Evolutionary conservation across 2,113 vertebrate genomes (phyloP).

Genomic region (Bucco capensis): DNA sequence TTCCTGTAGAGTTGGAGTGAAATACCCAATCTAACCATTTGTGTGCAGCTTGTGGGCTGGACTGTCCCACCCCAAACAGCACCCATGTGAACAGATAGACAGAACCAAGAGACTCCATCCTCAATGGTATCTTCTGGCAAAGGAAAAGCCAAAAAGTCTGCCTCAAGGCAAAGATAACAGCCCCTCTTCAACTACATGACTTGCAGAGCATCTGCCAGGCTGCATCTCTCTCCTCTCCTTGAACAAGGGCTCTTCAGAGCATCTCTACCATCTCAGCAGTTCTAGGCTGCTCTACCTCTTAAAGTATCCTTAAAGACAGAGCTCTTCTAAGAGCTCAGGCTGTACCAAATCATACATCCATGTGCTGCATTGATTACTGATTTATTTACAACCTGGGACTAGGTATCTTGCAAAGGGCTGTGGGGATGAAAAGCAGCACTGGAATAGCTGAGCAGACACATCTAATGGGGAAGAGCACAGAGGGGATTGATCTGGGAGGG

Average conservation of each 20-base stretch:
- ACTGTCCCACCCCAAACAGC: neutral
- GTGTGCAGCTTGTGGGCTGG: neutral
- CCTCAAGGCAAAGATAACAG: neutral
- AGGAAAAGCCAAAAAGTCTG: neutral
- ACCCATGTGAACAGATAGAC: neutral
- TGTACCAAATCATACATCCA: neutral
- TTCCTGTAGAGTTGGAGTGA: neutral
- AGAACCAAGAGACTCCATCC: neutral
- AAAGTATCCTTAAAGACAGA: neutral
- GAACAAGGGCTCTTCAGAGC: neutral
- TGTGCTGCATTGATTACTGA: neutral
- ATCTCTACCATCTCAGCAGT: neutral
- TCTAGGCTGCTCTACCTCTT: neutral
- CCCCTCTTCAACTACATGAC: neutral
- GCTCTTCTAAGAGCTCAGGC: neutral
- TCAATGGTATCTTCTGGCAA: neutral
- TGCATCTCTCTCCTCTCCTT: neutral
- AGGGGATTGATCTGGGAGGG: neutral
- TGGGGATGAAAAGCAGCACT: neutral
- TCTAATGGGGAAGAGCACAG: neutral
- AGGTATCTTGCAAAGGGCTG: neutral
- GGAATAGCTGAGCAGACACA: neutral
- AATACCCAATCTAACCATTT: neutral
- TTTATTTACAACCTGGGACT: neutral
- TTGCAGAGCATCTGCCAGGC: neutral